phyloP scores from a whole-genome alignment of 2,888 invertebrate genomes.

The Campoplex capitator region DNA sequence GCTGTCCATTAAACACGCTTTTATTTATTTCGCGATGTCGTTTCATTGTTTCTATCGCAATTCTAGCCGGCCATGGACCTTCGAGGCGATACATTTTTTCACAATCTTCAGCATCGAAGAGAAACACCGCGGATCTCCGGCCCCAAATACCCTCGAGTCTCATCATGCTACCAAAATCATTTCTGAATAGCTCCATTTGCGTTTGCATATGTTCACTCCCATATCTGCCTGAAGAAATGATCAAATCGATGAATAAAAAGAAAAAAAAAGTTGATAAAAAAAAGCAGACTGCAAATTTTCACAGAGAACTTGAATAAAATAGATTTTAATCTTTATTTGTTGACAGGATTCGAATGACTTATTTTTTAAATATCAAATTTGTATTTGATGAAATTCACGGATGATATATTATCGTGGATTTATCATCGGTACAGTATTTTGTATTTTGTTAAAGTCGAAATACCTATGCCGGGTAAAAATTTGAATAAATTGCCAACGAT shows the following conservation, averaged over 20 bases:
- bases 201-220: constrained; percentile 60
- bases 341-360: too few species aligned
- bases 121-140: constrained; percentile 73
- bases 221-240: constrained; percentile 74
- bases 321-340: too few species aligned
- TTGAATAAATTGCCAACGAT: constrained; percentile 83
- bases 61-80: constrained; percentile 84
- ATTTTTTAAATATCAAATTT: neutral
- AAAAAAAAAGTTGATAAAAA: neutral
- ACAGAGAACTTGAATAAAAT: neutral
- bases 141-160: constrained; percentile 82
- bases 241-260: too few species aligned
- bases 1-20: constrained; percentile 81
- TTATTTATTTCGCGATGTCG: constrained; percentile 83
- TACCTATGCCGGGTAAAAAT: constrained; percentile 78
- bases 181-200: constrained; percentile 73
- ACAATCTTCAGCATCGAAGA: constrained; percentile 76
- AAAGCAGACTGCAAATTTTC: neutral
- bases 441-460: neutral
- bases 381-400: too few species aligned
- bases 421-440: neutral
- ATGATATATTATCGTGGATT: neutral
- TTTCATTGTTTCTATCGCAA: constrained; percentile 81
- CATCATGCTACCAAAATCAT: constrained; percentile 84
- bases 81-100: constrained; percentile 84